Evolutionary conservation across 92 coral and sea anemone genomes (phyloP).

Genomic region (Meandrina meandrites): DNA sequence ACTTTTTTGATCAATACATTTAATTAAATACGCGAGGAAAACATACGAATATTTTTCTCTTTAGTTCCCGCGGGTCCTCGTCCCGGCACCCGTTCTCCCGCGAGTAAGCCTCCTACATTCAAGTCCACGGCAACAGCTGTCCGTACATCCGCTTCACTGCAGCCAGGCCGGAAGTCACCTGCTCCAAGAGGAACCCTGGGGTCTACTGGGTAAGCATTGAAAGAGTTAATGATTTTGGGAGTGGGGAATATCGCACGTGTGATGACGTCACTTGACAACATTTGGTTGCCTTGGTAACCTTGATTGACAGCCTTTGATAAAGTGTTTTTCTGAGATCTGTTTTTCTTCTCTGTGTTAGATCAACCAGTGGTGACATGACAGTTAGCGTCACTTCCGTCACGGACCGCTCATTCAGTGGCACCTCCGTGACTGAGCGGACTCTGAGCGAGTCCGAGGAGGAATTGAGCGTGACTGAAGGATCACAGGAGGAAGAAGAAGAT

Average conservation of each 20-base stretch:
- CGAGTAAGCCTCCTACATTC: conserved; percentile 73
- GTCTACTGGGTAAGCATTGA: conserved; percentile 73
- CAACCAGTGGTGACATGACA: conserved; percentile 59
- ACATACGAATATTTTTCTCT: not conserved
- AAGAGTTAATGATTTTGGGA: not conserved
- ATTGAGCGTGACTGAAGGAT: conserved; percentile 34
- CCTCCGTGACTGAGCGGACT: conserved; percentile 90
- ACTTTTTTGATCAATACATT: not conserved
- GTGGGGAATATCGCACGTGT: not conserved
- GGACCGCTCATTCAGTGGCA: conserved; percentile 85
- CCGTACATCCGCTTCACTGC: conserved; percentile 69
- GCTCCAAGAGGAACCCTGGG: conserved; percentile 67
- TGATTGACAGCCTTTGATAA: not conserved
- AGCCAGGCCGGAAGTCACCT: conserved; percentile 66
- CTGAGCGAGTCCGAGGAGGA: conserved; percentile 87
- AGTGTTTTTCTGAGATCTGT: too few species aligned
- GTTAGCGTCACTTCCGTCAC: conserved; percentile 63
- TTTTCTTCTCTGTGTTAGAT: conserved; percentile 14
- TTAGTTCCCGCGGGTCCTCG: conserved; percentile 44
- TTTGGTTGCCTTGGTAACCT: not conserved
- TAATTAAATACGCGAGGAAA: not conserved
- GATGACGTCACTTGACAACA: not conserved
- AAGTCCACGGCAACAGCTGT: conserved; percentile 88
- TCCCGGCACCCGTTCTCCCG: conserved; percentile 53
- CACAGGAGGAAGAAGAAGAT: conserved; percentile 38